A percentile compares a stretch with the other conserved stretches of the same genome.
These are phyloP conservation scores for Bufo bufo DNA, from an alignment of 2,113 vertebrate species.

Conservation along the genomic window DNA sequence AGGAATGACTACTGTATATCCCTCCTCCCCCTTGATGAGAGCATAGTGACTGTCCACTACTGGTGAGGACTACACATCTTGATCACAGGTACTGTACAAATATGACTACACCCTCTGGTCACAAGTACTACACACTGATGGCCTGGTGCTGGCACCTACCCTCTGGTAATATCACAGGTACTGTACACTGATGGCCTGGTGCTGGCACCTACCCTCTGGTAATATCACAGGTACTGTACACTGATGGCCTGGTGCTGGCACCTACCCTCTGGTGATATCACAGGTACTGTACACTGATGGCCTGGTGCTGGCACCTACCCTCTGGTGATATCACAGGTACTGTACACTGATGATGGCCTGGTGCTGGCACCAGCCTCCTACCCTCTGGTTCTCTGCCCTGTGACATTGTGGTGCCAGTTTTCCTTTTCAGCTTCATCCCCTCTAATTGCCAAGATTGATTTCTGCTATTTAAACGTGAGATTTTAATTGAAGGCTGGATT, in stretches of 20 bases:
- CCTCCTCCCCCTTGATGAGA: too few relatives aligned
- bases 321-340: not conserved
- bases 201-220: not conserved
- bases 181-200: not conserved
- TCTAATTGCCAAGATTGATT: slow-evolving; percentile 47
- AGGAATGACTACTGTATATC: too few relatives aligned
- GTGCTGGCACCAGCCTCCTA: not conserved
- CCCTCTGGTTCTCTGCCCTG: slow-evolving; percentile 20
- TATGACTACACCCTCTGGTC: not conserved
- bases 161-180: not conserved
- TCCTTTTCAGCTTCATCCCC: not conserved
- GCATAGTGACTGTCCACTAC: not conserved
- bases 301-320: not conserved
- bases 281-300: not conserved
- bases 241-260: not conserved
- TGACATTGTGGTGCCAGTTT: slow-evolving; percentile 23
- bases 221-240: not conserved
- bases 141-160: slow-evolving; percentile 24
- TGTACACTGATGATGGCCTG: not conserved
- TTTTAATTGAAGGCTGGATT: slow-evolving; percentile 54
- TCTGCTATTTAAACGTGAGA: slow-evolving; percentile 46
- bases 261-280: not conserved
- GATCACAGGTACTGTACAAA: not conserved
- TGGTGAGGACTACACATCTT: not conserved
- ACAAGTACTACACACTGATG: not conserved